Conservation (phyloP, 2,113 vertebrate genomes). For the Hemichromis elongatus region DNA sequence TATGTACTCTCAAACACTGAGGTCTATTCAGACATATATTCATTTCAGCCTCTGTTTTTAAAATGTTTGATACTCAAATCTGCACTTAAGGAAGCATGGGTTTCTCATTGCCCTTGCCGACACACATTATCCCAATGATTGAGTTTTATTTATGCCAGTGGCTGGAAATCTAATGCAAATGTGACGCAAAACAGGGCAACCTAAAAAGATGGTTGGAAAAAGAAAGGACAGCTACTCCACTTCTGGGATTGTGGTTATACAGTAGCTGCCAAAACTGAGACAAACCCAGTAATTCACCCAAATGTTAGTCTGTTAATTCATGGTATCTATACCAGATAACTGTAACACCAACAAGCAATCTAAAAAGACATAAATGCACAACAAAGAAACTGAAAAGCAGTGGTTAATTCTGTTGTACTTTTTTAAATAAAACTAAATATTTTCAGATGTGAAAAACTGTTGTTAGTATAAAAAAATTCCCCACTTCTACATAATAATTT, state of each 20-base stretch:
- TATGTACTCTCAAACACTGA: neutral
- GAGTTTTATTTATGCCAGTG: constrained; percentile 58
- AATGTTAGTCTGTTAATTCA: constrained; percentile 66
- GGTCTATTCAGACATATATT: neutral
- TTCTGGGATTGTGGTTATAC: constrained; percentile 62
- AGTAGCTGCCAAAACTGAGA: constrained; percentile 63
- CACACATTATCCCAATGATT: constrained; percentile 23
- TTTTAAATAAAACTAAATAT: neutral
- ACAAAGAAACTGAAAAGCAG: neutral
- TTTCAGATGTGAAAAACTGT: neutral
- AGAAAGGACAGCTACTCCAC: constrained; percentile 52
- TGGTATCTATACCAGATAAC: constrained; percentile 57
- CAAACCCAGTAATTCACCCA: constrained; percentile 68
- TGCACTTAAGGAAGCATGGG: constrained; percentile 16
- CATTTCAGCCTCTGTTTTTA: neutral
- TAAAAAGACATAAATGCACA: constrained; percentile 4
- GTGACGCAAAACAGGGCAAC: constrained; percentile 69
- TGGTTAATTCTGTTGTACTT: neutral
- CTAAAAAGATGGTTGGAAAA: constrained; percentile 74
- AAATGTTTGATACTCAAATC: neutral
- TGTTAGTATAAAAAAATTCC: neutral
- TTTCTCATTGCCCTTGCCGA: constrained; percentile 49
- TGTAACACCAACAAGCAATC: constrained; percentile 32
- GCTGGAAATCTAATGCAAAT: constrained; percentile 69
- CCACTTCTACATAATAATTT: no score